Evolutionary conservation across 2,888 invertebrate genomes (phyloP), one percentile per base, ranked within the genome.

Genomic region (Drosophila affinis): DNA sequence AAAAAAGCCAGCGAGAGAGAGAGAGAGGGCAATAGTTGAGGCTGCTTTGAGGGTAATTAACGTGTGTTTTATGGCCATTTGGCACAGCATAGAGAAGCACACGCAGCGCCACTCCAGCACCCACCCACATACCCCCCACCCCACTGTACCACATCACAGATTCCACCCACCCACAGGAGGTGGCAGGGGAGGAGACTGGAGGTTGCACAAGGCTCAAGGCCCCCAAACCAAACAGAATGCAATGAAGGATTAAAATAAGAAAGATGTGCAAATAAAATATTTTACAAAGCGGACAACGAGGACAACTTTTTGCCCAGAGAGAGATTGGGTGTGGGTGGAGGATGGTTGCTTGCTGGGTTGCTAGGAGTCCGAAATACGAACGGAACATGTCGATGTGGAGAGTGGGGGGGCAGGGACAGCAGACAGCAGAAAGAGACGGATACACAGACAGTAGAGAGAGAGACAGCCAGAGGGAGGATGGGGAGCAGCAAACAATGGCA

Each of bases 251-350:
- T 90, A 90, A 91, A 90, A 90, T 90, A 90, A 90, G 91, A 90
- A 90, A 89, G 90, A 90, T 90, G 89, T 89, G 87, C 77, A 88
- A 90, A 89, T 90, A 89, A 90, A 90, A 90, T 90, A 89, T 90
- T 88, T 88, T 78, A 77, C 82, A 82, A 88, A 74, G 86, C 81
- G 80, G 72, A 84, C 76, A 81, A 77, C 73, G 83, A 80, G 84
- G 65, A 77, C 85, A 85, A 88, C 75, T 87, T 75, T 76, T 75
- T 58, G 56, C 48, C 44, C 60, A 54, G 67, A 39, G 46, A 39
- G 46, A 45, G 46, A 45, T 47, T 18, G 49, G 49, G 44, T 34
- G n/a, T 39, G 39, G 56, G 24, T 39, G 32, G 9, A 9, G 53
- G 53, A 29, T 2, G 27, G 27, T 6, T 27, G 14, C 9, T 18